These are phyloP conservation scores for Drosophila murphyi DNA, from an alignment of 1,140 invertebrate species.

Conservation along the genomic window DNA sequence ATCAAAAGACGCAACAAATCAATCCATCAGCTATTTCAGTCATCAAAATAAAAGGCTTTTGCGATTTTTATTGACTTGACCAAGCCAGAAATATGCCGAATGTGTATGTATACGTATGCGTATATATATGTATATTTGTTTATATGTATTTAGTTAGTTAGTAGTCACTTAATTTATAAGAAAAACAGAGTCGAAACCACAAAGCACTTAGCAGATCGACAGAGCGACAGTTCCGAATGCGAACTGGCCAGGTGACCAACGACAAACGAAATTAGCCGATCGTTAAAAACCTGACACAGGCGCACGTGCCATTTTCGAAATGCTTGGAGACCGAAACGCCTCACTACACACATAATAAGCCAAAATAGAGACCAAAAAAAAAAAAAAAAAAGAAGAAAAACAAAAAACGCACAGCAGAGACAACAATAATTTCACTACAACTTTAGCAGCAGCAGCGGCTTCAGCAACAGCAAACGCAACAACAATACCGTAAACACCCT, in stretches of 20 bases:
- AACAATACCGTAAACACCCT: constrained; percentile 73
- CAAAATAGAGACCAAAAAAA: constrained; percentile 20
- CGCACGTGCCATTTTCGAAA: constrained; percentile 82
- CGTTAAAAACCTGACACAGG: constrained; percentile 80
- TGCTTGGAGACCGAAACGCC: constrained; percentile 60
- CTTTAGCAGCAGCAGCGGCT: neutral
- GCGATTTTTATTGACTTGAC: constrained; percentile 53
- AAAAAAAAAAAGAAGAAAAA: constrained; percentile 41
- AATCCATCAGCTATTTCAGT: constrained; percentile 69
- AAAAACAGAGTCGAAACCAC: constrained; percentile 35
- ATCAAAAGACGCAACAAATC: constrained; percentile 59
- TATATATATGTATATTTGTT: constrained; percentile 23
- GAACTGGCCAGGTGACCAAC: constrained; percentile 27
- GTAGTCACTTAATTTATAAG: constrained; percentile 63
- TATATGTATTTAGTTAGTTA: constrained; percentile 52
- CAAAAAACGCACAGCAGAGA: constrained; percentile 56
- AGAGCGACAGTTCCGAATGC: constrained; percentile 15
- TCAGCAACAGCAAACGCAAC: constrained; percentile 36
- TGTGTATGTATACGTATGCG: constrained; percentile 14
- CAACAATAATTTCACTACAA: constrained; percentile 79
- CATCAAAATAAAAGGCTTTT: constrained; percentile 31
- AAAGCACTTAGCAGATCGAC: constrained; percentile 41
- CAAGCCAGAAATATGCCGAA: neutral
- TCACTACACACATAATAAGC: constrained; percentile 49
- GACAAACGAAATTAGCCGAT: constrained; percentile 73